Evolutionary conservation across 1,140 invertebrate genomes (phyloP), one percentile per base, ranked within the genome.

Genomic region (Aphis craccivora): DNA sequence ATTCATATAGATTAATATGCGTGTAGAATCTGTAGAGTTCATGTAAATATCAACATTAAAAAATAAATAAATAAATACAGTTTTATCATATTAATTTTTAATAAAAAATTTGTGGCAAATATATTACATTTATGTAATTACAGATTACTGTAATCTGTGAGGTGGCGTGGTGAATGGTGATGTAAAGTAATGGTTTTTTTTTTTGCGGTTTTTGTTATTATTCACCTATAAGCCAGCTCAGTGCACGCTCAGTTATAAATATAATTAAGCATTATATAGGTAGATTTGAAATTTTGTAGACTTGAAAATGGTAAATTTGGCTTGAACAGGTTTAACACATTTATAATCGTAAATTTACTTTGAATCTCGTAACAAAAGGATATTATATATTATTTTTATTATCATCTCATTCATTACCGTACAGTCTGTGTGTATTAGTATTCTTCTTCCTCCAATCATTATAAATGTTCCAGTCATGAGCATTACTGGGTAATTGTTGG

Each of bases 381-480:
- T 40, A 89, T 55, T 53, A 48, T 40, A 55, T 53, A 25, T 89
- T 53, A 25, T 89, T 55, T 55, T 89, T 23, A 51, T 22, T 23
- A 35, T 55, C 23, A 48, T 89, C 18, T 45, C 23, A 86, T 86
- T 86, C 23, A 40, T 84, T n/a, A 30, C 84, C 14, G 30, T 40
- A 18, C 83, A 25, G 4, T 86, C 0, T 40, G 22, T 40, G 30
- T n/a, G n/a, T 53, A 51, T 53, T n/a, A 88, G 20, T 37, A 30
- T 40, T 89, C 51, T 5, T 55, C 22, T 25, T 45, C 43, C 25
- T 25, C 11, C 14, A 35, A 89, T 89, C 35, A 55, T 89, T 89
- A 89, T 89, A 89, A 89, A 89, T 89, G 88, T 89, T 89, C 48
- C 51, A 89, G 88, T 89, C 88, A 89, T 89, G 88, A 89, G 40